phyloP scores from a whole-genome alignment of 2,888 invertebrate genomes.

The Epiblema foenella region DNA sequence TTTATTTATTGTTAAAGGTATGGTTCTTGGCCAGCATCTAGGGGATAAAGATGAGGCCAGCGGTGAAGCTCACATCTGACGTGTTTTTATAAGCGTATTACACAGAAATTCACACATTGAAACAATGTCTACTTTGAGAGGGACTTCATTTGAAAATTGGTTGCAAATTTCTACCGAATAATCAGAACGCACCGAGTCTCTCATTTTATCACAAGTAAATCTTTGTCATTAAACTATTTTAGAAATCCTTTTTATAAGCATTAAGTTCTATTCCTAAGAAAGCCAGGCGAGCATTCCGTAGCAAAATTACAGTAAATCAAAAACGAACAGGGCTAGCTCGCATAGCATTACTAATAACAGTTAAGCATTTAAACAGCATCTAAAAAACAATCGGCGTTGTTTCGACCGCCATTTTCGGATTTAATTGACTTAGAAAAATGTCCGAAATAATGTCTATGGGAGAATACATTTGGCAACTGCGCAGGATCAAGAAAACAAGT shows the following conservation, averaged over 20 bases:
- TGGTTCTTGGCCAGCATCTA: too few relatives aligned
- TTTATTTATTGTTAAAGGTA: too few relatives aligned
- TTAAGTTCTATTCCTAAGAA: conserved; percentile 29
- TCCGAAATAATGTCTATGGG: conserved; percentile 49
- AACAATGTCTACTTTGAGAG: too few relatives aligned
- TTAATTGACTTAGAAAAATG: conserved; percentile 79
- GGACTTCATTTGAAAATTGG: too few relatives aligned
- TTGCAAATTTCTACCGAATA: too few relatives aligned
- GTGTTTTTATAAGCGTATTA: too few relatives aligned
- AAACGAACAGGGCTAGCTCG: conserved; percentile 46
- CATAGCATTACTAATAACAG: conserved; percentile 63
- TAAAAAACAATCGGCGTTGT: conserved; percentile 56
- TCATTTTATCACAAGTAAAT: conserved; percentile 4
- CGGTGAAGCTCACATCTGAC: too few relatives aligned
- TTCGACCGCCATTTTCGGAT: conserved; percentile 65
- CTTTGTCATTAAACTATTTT: conserved; percentile 19
- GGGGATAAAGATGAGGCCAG: too few relatives aligned
- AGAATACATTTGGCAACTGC: conserved; percentile 10
- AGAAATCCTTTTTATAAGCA: conserved; percentile 15
- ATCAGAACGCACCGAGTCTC: too few relatives aligned
- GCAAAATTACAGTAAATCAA: conserved; percentile 43
- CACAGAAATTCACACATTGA: too few relatives aligned
- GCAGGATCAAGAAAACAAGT: neutral
- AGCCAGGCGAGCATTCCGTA: conserved; percentile 24
- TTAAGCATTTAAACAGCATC: conserved; percentile 64